These are phyloP conservation scores for Rhinoptilus africanus DNA, from an alignment of 2,113 vertebrate genomes.

Conservation along the genomic window DNA sequence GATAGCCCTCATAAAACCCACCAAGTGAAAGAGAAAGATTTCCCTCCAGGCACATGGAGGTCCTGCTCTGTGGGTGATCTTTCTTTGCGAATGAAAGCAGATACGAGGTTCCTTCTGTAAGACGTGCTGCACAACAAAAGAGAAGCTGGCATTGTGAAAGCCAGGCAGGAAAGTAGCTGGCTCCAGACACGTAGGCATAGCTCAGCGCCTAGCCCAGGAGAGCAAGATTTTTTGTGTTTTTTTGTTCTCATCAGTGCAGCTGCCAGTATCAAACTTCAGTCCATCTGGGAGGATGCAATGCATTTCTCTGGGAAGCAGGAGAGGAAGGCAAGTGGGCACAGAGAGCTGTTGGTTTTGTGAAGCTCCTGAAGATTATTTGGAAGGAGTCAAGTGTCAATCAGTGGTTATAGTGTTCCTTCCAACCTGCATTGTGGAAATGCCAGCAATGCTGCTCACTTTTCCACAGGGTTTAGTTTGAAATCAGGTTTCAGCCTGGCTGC, in stretches of 20 bases:
- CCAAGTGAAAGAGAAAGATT: not conserved
- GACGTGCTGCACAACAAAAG: not conserved
- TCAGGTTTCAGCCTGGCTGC: not conserved
- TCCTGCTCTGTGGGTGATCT: not conserved
- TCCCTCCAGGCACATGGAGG: not conserved
- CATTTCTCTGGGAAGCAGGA: not conserved
- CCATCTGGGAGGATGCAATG: not conserved
- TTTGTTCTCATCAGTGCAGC: not conserved
- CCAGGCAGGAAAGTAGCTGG: not conserved
- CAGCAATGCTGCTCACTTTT: not conserved
- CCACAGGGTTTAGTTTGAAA: not conserved
- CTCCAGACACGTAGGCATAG: constrained; percentile 28
- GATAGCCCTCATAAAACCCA: constrained; percentile 5
- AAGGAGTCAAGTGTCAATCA: not conserved
- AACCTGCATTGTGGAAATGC: not conserved
- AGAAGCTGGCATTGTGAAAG: constrained; percentile 8
- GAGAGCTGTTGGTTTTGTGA: not conserved
- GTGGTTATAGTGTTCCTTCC: not conserved
- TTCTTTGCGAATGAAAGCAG: not conserved
- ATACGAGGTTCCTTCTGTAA: not conserved
- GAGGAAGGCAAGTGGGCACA: not conserved
- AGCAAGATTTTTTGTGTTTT: not conserved
- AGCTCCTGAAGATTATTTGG: not conserved
- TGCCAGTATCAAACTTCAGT: not conserved
- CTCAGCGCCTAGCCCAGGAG: not conserved